Conservation (phyloP, 2,888 invertebrate genomes). For the Bursaphelenchus okinawaensis region DNA sequence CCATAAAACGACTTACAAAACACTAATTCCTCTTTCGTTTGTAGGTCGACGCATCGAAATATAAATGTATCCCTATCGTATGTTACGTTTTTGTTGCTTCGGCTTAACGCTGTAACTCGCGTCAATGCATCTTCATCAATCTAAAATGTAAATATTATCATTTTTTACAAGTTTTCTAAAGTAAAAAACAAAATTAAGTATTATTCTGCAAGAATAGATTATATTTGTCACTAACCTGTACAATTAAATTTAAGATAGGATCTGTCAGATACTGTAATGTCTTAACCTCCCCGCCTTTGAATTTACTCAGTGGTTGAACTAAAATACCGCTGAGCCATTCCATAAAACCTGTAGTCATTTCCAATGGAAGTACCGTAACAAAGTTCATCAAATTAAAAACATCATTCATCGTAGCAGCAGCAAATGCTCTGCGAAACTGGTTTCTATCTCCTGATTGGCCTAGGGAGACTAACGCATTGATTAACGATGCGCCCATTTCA, state of each 20-base stretch:
- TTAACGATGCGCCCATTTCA: slow-evolving; percentile 64
- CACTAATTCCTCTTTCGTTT: background rate
- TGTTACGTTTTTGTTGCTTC: background rate
- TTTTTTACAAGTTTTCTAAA: background rate
- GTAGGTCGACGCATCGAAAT: slow-evolving; percentile 22
- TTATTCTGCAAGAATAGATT: too few relatives aligned
- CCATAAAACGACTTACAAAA: slow-evolving; percentile 17
- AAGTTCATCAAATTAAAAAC: slow-evolving; percentile 65
- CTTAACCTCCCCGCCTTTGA: slow-evolving; percentile 35
- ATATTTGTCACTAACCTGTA: slow-evolving; percentile 35
- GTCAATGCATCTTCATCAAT: slow-evolving; percentile 19
- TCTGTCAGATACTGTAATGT: slow-evolving; percentile 45
- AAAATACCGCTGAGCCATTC: slow-evolving; percentile 40
- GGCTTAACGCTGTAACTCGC: background rate
- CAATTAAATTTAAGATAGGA: slow-evolving; percentile 42
- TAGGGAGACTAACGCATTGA: slow-evolving; percentile 63
- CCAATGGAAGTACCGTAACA: slow-evolving; percentile 62
- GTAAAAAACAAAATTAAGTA: too few relatives aligned
- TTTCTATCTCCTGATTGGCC: slow-evolving; percentile 57
- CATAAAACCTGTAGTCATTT: slow-evolving; percentile 54
- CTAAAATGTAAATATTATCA: background rate
- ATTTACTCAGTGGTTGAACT: slow-evolving; percentile 38
- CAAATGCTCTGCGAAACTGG: slow-evolving; percentile 62
- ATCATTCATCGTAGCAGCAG: slow-evolving; percentile 64
- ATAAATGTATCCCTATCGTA: slow-evolving; percentile 15